Conservation (phyloP, 2,888 invertebrate genomes). For the Drosophila multiciliata region DNA sequence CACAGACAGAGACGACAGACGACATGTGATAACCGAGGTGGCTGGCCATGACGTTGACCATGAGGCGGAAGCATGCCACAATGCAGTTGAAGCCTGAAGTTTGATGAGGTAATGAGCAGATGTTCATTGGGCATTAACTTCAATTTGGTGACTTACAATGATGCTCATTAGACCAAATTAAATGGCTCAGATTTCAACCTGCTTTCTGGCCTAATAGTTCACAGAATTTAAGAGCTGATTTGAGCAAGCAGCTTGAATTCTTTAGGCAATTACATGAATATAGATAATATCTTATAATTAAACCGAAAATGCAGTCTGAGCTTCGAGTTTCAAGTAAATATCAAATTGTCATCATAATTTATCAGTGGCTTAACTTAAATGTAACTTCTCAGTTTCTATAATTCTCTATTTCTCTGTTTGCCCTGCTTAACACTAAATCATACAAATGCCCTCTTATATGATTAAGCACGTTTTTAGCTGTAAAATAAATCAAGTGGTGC, state of each 20-base stretch:
- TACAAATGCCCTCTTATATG: slow-evolving; percentile 82
- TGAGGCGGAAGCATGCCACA: slow-evolving; percentile 32
- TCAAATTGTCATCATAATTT: slow-evolving; percentile 46
- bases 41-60: slow-evolving; percentile 61
- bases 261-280: not conserved
- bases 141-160: slow-evolving; percentile 10
- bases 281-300: not conserved
- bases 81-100: slow-evolving; percentile 13
- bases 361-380: slow-evolving; percentile 23
- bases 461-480: slow-evolving; percentile 82
- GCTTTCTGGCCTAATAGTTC: not conserved
- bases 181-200: not conserved
- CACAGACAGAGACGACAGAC: not conserved
- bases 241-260: not conserved
- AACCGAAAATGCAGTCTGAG: not conserved
- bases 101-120: slow-evolving; percentile 54
- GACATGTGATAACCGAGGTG: slow-evolving; percentile 23
- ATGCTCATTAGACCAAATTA: not conserved
- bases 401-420: slow-evolving; percentile 37
- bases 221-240: not conserved
- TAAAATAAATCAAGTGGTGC: slow-evolving; percentile 79
- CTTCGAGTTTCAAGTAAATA: slow-evolving; percentile 1
- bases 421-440: slow-evolving; percentile 66
- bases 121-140: slow-evolving; percentile 52
- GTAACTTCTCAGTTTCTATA: slow-evolving; percentile 16